phyloP scores from a whole-genome alignment of 2,113 vertebrate genomes.

The Panthera leo region DNA sequence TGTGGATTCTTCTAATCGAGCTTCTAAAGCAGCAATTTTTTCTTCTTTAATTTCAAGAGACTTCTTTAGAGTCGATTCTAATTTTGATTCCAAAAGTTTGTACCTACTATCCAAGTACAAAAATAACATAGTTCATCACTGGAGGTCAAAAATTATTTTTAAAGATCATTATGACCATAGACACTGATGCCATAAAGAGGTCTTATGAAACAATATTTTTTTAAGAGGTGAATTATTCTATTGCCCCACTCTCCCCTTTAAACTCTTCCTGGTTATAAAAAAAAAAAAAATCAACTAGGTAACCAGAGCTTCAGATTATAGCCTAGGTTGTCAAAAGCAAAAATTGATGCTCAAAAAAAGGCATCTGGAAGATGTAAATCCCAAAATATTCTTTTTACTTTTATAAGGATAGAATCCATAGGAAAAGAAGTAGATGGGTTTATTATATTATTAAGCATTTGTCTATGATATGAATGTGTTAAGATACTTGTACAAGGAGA shows the following conservation, averaged over 20 bases:
- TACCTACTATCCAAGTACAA: conserved; percentile 87
- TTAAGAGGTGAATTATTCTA: conserved; percentile 12
- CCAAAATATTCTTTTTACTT: not conserved
- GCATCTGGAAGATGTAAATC: not conserved
- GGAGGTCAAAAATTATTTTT: conserved; percentile 51
- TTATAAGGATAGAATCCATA: conserved; percentile 21
- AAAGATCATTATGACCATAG: conserved; percentile 41
- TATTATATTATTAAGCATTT: not conserved
- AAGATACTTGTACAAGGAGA: not conserved
- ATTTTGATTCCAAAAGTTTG: conserved; percentile 95
- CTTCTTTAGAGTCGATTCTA: conserved; percentile 97
- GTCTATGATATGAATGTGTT: not conserved
- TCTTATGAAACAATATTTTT: not conserved
- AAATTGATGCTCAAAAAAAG: not conserved
- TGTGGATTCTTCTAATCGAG: conserved; percentile 97
- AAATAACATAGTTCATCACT: conserved; percentile 24
- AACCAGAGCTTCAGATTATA: not conserved
- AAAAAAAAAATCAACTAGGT: conserved; percentile 20
- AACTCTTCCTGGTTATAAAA: conserved; percentile 21
- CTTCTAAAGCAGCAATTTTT: conserved; percentile 98
- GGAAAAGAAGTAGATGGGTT: not conserved
- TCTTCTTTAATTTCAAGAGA: conserved; percentile 99
- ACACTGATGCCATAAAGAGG: not conserved
- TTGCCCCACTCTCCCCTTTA: not conserved
- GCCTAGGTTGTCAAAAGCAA: not conserved